Percentiles rank a stretch among this genome's conserved stretches.
phyloP scores from a whole-genome alignment of 2,113 vertebrate species.

The Heteronetta atricapilla region DNA sequence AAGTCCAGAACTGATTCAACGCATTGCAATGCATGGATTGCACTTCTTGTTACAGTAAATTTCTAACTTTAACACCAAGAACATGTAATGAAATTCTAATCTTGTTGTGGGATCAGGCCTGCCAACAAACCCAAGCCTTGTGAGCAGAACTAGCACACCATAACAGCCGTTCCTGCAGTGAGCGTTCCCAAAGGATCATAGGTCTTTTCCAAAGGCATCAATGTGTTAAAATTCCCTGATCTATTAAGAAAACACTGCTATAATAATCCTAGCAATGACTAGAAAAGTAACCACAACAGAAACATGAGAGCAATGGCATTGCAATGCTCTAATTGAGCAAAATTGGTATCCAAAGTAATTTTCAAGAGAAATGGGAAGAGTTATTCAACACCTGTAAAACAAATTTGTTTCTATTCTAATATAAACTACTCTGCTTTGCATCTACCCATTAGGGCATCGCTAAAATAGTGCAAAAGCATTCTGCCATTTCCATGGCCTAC shows the following conservation, averaged over 20 bases:
- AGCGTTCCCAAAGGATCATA: background rate
- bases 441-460: no score
- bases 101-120: background rate
- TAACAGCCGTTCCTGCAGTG: background rate
- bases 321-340: background rate
- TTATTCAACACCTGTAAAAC: background rate
- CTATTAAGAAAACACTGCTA: background rate
- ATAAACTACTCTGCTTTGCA: background rate
- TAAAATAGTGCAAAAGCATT: background rate
- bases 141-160: background rate
- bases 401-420: background rate
- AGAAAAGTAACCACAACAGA: background rate
- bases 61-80: background rate
- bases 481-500: background rate
- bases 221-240: fast-evolving
- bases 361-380: background rate
- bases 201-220: background rate
- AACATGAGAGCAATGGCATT: background rate
- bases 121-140: background rate
- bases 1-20: conserved; percentile 16
- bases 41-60: background rate
- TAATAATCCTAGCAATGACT: background rate
- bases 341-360: background rate
- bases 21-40: background rate
- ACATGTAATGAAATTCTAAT: background rate